Evolutionary conservation across 2,888 invertebrate genomes (phyloP).

Genomic region (Acanthosepion pharaonis): DNA sequence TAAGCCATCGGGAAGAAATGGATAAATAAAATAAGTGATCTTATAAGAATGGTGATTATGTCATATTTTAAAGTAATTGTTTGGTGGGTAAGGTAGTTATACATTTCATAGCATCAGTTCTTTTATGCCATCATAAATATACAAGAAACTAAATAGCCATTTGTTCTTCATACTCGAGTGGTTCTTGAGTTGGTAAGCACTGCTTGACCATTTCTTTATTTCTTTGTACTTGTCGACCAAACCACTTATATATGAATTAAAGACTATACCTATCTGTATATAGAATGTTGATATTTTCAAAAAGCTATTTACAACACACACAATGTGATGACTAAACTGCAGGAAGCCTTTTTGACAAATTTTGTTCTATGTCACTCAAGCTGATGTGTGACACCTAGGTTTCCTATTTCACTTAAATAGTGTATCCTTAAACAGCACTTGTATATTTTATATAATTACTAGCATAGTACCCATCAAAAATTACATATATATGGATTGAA

Average conservation of each 20-base stretch:
- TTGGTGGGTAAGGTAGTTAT: no score
- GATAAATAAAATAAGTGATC: no score
- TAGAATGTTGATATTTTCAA: not conserved
- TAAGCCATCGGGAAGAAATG: no score
- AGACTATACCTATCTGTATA: not conserved
- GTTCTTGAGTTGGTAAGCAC: conserved; percentile 2
- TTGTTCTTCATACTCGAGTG: not conserved
- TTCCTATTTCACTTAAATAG: not conserved
- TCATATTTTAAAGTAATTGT: no score
- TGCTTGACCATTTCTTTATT: not conserved
- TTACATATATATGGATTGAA: no score
- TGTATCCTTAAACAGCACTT: not conserved
- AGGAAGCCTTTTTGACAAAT: not conserved
- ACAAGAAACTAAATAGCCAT: conserved; percentile 42
- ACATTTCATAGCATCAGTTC: no score
- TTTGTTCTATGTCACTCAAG: not conserved
- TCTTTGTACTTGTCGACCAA: not conserved
- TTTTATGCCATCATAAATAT: conserved; percentile 50
- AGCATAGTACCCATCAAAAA: no score
- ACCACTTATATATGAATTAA: not conserved
- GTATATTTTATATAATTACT: no score
- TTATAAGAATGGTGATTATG: no score
- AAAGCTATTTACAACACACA: not conserved
- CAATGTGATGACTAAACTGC: not conserved
- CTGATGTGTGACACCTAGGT: not conserved